A percentile compares a stretch with the other conserved stretches of the same genome.
These are phyloP conservation scores for Chloropsis hardwickii DNA, from an alignment of 2,113 vertebrate species.

Conservation along the genomic window DNA sequence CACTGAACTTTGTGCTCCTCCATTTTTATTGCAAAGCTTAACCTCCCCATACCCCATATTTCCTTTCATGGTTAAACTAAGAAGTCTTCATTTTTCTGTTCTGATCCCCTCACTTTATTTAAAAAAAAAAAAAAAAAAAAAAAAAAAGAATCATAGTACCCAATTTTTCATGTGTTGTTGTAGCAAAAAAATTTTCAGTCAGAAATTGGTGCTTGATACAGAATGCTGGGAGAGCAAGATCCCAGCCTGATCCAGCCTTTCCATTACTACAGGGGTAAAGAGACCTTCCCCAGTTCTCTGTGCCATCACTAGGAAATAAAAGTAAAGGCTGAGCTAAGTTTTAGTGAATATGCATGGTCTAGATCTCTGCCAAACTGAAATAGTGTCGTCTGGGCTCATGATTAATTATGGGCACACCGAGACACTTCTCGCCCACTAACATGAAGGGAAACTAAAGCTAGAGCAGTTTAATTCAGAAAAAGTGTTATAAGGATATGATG, in stretches of 20 bases:
- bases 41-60: background rate
- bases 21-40: background rate
- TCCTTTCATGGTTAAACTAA: background rate
- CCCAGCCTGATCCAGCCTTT: background rate
- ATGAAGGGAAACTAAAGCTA: background rate
- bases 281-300: background rate
- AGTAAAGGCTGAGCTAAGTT: background rate
- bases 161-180: background rate
- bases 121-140: background rate
- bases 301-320: background rate
- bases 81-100: background rate
- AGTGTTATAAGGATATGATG: background rate
- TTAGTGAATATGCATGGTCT: background rate
- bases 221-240: background rate
- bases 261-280: background rate
- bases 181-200: background rate
- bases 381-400: background rate
- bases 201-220: background rate
- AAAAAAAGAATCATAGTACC: background rate
- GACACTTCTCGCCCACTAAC: accelerated
- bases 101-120: background rate
- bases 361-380: background rate
- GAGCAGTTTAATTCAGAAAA: background rate
- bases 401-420: background rate
- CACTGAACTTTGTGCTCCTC: background rate